Percentiles rank a stretch among this genome's conserved stretches.
Evolutionary conservation across 2,113 vertebrate genomes (phyloP).

Genomic region (Myrmophylax atrothorax): DNA sequence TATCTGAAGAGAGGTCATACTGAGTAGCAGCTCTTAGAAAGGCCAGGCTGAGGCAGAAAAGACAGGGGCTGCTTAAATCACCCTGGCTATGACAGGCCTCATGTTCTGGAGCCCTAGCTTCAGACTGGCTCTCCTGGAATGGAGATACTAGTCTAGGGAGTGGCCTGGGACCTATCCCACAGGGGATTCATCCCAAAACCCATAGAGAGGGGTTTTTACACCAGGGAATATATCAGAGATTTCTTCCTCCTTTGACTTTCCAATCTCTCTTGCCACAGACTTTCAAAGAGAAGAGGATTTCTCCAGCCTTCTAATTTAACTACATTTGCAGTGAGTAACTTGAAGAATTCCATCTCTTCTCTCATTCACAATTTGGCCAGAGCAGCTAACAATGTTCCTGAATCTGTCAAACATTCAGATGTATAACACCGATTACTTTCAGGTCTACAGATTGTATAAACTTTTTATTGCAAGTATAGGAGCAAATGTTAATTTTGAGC

Average conservation of each 20-base stretch:
- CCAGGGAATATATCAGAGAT: neutral
- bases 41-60: neutral
- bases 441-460: neutral
- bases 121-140: neutral
- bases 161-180: neutral
- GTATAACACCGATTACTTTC: neutral
- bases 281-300: neutral
- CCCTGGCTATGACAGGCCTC: neutral
- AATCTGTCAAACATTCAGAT: neutral
- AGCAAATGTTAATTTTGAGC: constrained; percentile 17
- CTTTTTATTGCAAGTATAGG: neutral
- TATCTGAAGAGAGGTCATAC: neutral
- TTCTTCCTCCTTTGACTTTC: neutral
- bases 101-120: neutral
- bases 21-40: accelerated
- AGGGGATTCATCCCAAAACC: neutral
- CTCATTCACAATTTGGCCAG: neutral
- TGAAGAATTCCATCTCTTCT: neutral
- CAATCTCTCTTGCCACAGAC: neutral
- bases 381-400: neutral
- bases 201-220: neutral
- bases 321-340: neutral
- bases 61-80: neutral
- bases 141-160: neutral
- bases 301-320: neutral